phyloP scores from a whole-genome alignment of 2,797 vertebrate genomes.

The Peromyscus attwateri region DNA sequence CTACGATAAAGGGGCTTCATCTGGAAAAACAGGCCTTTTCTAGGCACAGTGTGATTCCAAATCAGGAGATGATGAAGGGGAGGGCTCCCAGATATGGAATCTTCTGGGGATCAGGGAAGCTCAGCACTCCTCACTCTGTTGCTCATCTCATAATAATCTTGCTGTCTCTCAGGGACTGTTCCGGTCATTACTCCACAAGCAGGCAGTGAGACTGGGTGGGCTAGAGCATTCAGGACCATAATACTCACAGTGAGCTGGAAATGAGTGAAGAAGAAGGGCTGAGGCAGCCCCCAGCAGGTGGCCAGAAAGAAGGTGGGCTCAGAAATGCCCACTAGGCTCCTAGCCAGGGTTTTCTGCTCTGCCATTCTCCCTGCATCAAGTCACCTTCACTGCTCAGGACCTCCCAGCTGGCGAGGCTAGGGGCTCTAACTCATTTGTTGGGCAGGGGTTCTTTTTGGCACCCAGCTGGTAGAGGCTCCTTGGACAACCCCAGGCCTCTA shows the following conservation, averaged over 20 bases:
- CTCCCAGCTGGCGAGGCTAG: neutral
- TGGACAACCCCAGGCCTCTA: neutral
- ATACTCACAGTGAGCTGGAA: neutral
- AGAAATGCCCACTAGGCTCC: fast-evolving
- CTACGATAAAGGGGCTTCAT: neutral
- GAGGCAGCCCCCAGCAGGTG: neutral
- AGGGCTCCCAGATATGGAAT: neutral
- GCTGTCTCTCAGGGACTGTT: neutral
- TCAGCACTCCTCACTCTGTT: neutral
- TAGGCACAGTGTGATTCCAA: neutral
- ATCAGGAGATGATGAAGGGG: no score
- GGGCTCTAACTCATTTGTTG: neutral
- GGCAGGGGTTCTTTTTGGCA: neutral
- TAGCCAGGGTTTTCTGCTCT: neutral
- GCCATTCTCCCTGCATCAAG: neutral
- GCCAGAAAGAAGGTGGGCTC: neutral
- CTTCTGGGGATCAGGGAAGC: neutral
- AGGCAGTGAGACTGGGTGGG: neutral
- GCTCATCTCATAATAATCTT: neutral
- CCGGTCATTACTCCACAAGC: neutral
- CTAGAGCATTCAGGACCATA: neutral
- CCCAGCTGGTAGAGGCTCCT: neutral
- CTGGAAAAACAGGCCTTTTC: neutral
- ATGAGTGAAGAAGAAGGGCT: no score
- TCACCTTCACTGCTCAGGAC: neutral